Conservation (phyloP, 35 echinoderm and acorn worm genomes). For the Heliocidaris tuberculata region DNA sequence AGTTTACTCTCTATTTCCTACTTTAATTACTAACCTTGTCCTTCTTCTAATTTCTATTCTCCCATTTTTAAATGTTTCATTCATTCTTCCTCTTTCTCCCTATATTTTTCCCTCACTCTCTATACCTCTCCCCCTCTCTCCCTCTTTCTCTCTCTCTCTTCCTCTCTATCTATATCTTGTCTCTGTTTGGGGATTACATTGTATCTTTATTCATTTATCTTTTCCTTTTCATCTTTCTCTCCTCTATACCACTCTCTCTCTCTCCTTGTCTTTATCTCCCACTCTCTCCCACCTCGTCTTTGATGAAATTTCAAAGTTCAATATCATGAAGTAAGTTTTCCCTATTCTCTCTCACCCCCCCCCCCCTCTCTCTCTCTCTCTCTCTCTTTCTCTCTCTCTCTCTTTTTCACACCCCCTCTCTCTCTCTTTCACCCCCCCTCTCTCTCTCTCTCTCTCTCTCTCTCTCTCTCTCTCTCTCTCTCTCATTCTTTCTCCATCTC, state of each 20-base stretch:
- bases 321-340: too few relatives aligned
- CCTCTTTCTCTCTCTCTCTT: not conserved
- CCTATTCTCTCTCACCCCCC: too few relatives aligned
- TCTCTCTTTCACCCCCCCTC: not conserved
- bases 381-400: not conserved
- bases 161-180: not conserved
- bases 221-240: too few relatives aligned
- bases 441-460: not conserved
- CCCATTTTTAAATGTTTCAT: too few relatives aligned
- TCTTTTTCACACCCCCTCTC: not conserved
- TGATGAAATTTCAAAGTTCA: too few relatives aligned
- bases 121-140: not conserved
- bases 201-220: too few relatives aligned
- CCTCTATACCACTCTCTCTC: not conserved
- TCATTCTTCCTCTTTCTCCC: too few relatives aligned
- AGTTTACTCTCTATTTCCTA: too few relatives aligned
- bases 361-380: not conserved
- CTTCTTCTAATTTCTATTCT: too few relatives aligned
- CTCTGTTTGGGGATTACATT: too few relatives aligned
- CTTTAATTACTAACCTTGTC: too few relatives aligned
- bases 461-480: not conserved
- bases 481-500: not conserved
- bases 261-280: not conserved
- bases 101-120: not conserved
- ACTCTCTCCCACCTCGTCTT: not conserved